Evolutionary conservation across 2,113 vertebrate species (phyloP).

Genomic region (Notiomystis cincta): DNA sequence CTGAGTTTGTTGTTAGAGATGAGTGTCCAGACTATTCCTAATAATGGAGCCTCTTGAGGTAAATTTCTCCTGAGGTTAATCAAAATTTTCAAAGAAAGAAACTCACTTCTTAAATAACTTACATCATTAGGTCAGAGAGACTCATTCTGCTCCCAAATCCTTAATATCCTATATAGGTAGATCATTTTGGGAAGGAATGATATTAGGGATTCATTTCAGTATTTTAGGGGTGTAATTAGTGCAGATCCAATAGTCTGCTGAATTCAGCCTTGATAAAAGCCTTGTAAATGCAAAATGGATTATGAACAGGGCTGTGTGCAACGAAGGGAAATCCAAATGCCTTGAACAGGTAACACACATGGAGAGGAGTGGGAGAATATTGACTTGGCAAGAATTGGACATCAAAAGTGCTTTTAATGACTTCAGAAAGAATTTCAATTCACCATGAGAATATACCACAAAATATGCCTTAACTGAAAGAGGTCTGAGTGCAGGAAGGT

Average conservation of each 20-base stretch:
- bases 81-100: not conserved
- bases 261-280: not conserved
- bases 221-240: not conserved
- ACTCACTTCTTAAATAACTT: not conserved
- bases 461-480: not conserved
- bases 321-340: not conserved
- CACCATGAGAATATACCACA: not conserved
- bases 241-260: not conserved
- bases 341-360: not conserved
- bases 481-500: not conserved
- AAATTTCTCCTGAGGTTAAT: not conserved
- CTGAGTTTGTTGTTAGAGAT: not conserved
- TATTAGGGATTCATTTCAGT: not conserved
- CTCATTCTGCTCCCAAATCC: rapidly evolving
- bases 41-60: not conserved
- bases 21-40: not conserved
- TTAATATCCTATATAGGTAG: not conserved
- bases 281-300: not conserved
- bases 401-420: not conserved
- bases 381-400: not conserved
- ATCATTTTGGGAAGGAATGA: not conserved
- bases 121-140: not conserved
- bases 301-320: not conserved
- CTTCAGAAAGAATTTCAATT: rapidly evolving
- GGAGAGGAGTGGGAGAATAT: not conserved